A percentile compares a stretch with the other conserved stretches of the same genome.
Conservation (phyloP, 2,113 vertebrate genomes). For the Takifugu flavidus region DNA sequence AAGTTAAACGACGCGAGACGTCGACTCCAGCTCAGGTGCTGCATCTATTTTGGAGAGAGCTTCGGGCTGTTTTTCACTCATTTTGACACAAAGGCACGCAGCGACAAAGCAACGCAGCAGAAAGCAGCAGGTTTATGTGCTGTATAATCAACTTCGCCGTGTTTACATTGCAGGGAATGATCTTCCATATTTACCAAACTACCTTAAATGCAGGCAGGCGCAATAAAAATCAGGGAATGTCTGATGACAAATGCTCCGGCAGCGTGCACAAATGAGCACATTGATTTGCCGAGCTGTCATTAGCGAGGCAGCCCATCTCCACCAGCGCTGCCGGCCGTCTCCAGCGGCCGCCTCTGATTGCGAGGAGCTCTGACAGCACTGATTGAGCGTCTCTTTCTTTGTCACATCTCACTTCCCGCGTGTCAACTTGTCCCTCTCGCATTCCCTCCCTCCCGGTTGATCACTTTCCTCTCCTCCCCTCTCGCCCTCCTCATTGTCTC, state of each 20-base stretch:
- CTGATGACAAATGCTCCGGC: constrained; percentile 31
- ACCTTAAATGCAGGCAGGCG: too few relatives aligned
- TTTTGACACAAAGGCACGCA: background rate
- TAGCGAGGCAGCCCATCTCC: constrained; percentile 25
- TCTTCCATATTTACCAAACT: background rate
- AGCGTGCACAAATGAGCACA: constrained; percentile 39
- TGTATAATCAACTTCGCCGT: background rate
- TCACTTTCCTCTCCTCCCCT: constrained; percentile 19
- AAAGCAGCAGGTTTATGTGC: background rate
- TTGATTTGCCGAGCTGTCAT: constrained; percentile 54
- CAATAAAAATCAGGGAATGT: constrained; percentile 22
- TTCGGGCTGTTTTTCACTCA: background rate
- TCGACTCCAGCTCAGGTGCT: constrained; percentile 24
- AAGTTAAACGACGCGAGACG: too few relatives aligned
- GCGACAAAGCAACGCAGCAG: background rate
- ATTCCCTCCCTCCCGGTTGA: background rate
- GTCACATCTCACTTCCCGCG: constrained; percentile 60
- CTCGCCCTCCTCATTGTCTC: constrained; percentile 40
- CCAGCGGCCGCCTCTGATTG: constrained; percentile 47
- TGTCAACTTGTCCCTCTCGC: constrained; percentile 47
- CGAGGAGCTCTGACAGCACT: constrained; percentile 52
- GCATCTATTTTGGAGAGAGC: constrained; percentile 9
- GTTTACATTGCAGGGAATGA: background rate
- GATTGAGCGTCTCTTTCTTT: constrained; percentile 66
- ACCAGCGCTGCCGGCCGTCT: constrained; percentile 16